These are phyloP conservation scores for Furcula furcula DNA, from an alignment of 2,888 invertebrate genomes.

Conservation along the genomic window DNA sequence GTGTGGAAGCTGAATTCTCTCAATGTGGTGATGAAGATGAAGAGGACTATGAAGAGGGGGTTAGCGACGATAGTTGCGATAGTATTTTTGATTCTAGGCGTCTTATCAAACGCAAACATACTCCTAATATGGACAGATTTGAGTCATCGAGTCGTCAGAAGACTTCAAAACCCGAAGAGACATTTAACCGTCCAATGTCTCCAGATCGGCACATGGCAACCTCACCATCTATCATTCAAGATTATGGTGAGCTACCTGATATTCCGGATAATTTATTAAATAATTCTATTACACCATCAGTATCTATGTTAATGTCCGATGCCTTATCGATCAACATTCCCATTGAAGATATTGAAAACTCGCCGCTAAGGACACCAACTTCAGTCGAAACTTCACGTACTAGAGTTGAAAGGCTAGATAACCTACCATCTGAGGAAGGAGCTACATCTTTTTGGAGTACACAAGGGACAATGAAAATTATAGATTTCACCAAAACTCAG, in stretches of 20 bases:
- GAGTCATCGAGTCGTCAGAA: constrained; percentile 4
- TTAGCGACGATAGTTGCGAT: constrained; percentile 8
- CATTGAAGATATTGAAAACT: not conserved
- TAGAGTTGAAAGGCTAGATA: constrained; percentile 7
- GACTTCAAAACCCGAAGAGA: constrained; percentile 5
- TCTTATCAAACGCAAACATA: constrained; percentile 1
- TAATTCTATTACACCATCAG: not conserved
- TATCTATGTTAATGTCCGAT: constrained; percentile 2
- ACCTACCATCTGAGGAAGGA: constrained; percentile 15
- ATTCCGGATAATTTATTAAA: not conserved
- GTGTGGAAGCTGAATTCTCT: constrained; percentile 9
- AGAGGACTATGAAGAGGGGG: constrained; percentile 7
- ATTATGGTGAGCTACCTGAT: not conserved
- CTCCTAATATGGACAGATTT: not conserved
- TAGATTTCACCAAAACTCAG: constrained; percentile 12
- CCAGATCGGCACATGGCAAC: constrained; percentile 5
- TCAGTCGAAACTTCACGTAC: not conserved
- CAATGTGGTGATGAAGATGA: constrained; percentile 6
- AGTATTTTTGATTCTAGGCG: constrained; percentile 9
- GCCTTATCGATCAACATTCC: constrained; percentile 5
- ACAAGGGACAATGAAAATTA: constrained; percentile 2
- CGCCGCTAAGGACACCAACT: not conserved
- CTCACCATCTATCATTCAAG: too few species aligned
- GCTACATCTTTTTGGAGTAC: constrained; percentile 10
- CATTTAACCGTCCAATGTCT: constrained; percentile 8